Evolutionary conservation across 2,797 vertebrate genomes (phyloP).

Genomic region (Myripristis murdjan): DNA sequence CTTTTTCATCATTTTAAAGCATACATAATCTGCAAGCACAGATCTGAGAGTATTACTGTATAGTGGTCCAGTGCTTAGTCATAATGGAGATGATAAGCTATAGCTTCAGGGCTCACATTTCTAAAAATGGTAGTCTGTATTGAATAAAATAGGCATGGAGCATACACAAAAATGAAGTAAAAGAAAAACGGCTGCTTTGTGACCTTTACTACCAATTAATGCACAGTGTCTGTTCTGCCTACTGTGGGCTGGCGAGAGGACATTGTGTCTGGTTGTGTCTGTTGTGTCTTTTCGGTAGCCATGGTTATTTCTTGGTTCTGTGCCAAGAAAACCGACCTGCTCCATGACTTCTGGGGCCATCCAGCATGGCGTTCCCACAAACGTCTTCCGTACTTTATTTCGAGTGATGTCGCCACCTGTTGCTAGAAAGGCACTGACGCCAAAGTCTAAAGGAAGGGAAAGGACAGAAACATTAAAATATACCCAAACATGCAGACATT

Average conservation of each 20-base stretch:
- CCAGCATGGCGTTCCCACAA: slow-evolving; percentile 98
- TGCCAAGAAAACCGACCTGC: slow-evolving; percentile 84
- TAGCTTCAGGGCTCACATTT: background rate
- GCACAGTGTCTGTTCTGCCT: background rate
- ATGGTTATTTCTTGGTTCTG: background rate
- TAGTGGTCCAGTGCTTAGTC: slow-evolving; percentile 2
- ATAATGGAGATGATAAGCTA: background rate
- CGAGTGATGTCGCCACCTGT: slow-evolving; percentile 97
- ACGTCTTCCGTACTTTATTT: slow-evolving; percentile 98
- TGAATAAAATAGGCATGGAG: background rate
- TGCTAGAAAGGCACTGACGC: slow-evolving; percentile 96
- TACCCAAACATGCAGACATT: background rate
- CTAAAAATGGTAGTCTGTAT: background rate
- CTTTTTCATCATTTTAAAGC: slow-evolving; percentile 15
- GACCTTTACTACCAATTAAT: background rate
- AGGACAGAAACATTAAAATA: background rate
- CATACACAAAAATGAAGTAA: background rate
- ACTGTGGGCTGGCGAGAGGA: slow-evolving; percentile 1
- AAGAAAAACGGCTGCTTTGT: slow-evolving; percentile 3
- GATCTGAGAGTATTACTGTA: background rate
- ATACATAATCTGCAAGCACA: background rate
- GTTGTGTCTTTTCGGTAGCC: background rate
- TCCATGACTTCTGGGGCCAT: slow-evolving; percentile 99
- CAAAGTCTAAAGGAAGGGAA: slow-evolving; percentile 87
- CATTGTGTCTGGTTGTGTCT: background rate